Base-by-base conservation (phyloP, 2,113 vertebrate species). In the Paradoxurus hermaphroditus region DNA sequence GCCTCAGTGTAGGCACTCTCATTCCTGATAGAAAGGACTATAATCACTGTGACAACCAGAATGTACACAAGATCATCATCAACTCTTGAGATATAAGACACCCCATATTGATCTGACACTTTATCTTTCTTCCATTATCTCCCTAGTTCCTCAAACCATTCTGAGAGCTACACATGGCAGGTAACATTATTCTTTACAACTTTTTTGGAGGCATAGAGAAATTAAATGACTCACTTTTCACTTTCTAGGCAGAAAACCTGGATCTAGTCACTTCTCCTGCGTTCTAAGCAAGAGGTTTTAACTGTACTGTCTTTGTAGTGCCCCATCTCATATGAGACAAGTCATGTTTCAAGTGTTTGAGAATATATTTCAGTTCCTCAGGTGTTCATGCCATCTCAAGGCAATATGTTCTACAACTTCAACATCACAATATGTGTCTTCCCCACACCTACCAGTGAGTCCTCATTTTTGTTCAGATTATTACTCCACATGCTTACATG, bases 1-100 rank as follows among this genome's bases (percentile, higher is more conserved):
- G 73, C 56, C 44, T 97, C 14, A 49, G 44, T 18, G 0, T 21
- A 89, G 31, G 91, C 16, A 46, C n/a, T 65, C 44, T 96, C 73
- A 9, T 21, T 97, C n/a, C 21, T 91, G 73, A 78, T 36, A 91
- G 86, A 90, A 86, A 94, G n/a, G 25, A 90, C 41, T 85, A 16
- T 94, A 90, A 94, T 96, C 5, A 0, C 62, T 41, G 68, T 86
- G 86, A 96, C 86, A 97, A 62, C 49, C 73, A 81, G 18, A 90
- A 75, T 75, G 21, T 70, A n/a, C 7, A 36, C 21, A 59, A 88
- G 44, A 51, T 65, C 21, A 0, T 81, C 90, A 82, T 91, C 49
- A 77, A 27, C 46, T 44, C 67, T 77, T 88, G 12, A 81, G 83
- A 23, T 39, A 0, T 67, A 67, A 97, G 46, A 93, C 31, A 72